A percentile compares a stretch with the other conserved stretches of the same genome.
phyloP scores from a whole-genome alignment of 2,888 invertebrate genomes.

The Coleophora deauratella region DNA sequence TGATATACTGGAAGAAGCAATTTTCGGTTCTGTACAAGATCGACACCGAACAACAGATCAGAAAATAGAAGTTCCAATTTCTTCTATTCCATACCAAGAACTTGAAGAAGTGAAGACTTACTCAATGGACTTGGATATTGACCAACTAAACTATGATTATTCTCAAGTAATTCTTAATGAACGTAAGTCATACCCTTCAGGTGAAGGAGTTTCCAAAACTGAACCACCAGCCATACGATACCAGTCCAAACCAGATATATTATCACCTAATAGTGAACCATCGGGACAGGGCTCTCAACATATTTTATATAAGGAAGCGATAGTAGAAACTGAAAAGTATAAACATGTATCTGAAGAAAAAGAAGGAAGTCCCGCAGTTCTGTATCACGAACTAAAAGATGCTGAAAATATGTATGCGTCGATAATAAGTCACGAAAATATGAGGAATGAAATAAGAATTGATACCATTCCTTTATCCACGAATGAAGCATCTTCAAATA shows the following conservation, averaged over 20 bases:
- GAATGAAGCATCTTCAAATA: too few relatives aligned
- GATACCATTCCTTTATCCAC: too few relatives aligned
- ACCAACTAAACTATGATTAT: constrained; percentile 47
- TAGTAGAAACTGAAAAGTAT: neutral
- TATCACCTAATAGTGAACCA: too few relatives aligned
- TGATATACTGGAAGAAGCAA: constrained; percentile 63
- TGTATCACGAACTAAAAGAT: neutral
- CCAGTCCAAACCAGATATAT: too few relatives aligned
- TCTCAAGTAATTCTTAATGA: constrained; percentile 30
- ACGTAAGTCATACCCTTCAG: constrained; percentile 11
- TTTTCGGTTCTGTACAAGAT: constrained; percentile 78
- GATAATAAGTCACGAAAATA: neutral
- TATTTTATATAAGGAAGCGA: neutral
- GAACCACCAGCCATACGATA: too few relatives aligned
- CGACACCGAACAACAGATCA: constrained; percentile 39
- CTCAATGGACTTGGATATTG: constrained; percentile 41
- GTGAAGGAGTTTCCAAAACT: too few relatives aligned
- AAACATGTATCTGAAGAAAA: too few relatives aligned
- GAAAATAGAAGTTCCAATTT: constrained; percentile 6
- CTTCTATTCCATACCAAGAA: constrained; percentile 39
- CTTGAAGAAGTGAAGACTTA: constrained; percentile 54
- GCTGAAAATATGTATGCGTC: neutral
- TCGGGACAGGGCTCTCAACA: too few relatives aligned
- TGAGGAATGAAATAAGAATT: too few relatives aligned
- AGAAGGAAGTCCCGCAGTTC: too few relatives aligned